Evolutionary conservation across 2,113 vertebrate species (phyloP).

Genomic region (Gallinago undulata): DNA sequence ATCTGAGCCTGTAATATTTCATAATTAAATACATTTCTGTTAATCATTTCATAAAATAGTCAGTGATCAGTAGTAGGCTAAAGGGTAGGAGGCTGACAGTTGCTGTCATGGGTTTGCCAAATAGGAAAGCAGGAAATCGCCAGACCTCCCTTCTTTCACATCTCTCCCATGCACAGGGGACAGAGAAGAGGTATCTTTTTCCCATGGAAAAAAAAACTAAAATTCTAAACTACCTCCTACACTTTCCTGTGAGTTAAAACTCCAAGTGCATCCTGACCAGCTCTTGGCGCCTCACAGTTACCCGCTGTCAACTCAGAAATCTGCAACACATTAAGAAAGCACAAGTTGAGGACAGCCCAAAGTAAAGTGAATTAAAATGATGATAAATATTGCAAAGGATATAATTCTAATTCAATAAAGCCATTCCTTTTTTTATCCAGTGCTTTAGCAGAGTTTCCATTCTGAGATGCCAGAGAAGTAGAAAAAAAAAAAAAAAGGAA

Average conservation of each 20-base stretch:
- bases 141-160: not conserved
- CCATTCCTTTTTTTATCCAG: not conserved
- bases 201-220: slow-evolving; percentile 22
- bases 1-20: not conserved
- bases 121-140: not conserved
- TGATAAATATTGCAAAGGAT: not conserved
- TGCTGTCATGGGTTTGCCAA: not conserved
- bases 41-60: not conserved
- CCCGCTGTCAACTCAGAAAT: not conserved
- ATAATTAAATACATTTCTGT: not conserved
- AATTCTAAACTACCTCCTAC: slow-evolving; percentile 47
- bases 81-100: not conserved
- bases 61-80: not conserved
- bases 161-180: slow-evolving; percentile 28
- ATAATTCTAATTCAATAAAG: not conserved
- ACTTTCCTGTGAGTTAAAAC: slow-evolving; percentile 50
- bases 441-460: not conserved
- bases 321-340: slow-evolving; percentile 16
- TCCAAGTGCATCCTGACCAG: not conserved
- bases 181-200: slow-evolving; percentile 40
- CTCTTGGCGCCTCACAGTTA: not conserved
- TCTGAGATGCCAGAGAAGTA: not conserved
- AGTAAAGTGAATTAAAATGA: not conserved
- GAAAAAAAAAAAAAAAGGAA: not conserved
- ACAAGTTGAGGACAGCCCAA: not conserved